phyloP scores from a whole-genome alignment of 2,113 vertebrate species.

The Pelmatolapia mariae region DNA sequence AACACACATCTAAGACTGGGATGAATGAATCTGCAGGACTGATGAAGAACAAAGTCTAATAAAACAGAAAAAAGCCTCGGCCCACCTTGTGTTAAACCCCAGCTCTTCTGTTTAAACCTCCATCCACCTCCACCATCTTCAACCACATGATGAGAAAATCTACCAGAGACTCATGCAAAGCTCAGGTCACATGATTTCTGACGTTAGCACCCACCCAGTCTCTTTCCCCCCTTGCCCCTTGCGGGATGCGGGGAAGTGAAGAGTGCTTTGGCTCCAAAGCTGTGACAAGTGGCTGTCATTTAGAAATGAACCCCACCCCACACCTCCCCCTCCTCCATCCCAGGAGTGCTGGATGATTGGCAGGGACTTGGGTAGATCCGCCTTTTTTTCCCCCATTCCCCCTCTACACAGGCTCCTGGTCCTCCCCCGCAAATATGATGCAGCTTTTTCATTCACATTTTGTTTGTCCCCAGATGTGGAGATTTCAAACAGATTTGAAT shows the following conservation, averaged over 20 bases:
- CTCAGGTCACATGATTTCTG: not conserved
- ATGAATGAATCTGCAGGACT: not conserved
- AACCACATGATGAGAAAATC: not conserved
- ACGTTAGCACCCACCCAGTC: not conserved
- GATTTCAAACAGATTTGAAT: not conserved
- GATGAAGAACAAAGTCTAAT: not conserved
- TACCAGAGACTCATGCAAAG: not conserved
- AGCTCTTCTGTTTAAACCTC: not conserved
- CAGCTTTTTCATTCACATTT: not conserved
- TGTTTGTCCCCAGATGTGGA: not conserved
- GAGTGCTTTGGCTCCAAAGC: constrained; percentile 16
- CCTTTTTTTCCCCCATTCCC: not conserved
- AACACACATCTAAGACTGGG: not conserved
- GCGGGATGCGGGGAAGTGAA: not conserved
- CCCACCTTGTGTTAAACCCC: not conserved
- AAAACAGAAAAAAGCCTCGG: not conserved
- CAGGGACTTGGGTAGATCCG: not conserved
- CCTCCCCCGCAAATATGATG: not conserved
- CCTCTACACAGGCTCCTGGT: not conserved
- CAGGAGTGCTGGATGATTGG: constrained; percentile 14
- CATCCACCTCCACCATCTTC: not conserved
- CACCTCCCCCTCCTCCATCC: not conserved
- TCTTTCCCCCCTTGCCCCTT: not conserved
- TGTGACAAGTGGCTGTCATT: constrained; percentile 54
- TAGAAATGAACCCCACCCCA: not conserved